Conservation (phyloP, 53 echinoderm and acorn worm genomes). For the Paracentrotus lividus region DNA sequence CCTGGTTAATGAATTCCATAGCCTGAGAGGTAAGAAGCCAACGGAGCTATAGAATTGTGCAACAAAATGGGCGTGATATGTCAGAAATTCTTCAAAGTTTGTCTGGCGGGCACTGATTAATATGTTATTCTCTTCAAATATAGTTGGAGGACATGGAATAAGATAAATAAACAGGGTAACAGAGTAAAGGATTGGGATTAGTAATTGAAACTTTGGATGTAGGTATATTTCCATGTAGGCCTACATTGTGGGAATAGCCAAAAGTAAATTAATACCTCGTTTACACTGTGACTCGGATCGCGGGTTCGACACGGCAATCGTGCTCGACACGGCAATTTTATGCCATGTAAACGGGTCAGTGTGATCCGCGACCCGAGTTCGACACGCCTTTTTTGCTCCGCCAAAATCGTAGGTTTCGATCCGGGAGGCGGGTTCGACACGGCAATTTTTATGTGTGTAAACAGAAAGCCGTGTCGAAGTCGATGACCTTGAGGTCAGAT, state of each 20-base stretch:
- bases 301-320: too few species aligned
- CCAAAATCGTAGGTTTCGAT: too few species aligned
- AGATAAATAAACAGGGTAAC: slow-evolving; percentile 64
- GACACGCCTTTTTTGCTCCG: too few species aligned
- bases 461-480: too few species aligned
- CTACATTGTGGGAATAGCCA: not conserved
- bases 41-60: slow-evolving; percentile 37
- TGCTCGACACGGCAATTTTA: too few species aligned
- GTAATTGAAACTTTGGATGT: not conserved
- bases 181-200: slow-evolving; percentile 50
- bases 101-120: slow-evolving; percentile 14
- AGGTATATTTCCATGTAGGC: not conserved
- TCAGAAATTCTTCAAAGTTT: slow-evolving; percentile 34
- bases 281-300: too few species aligned
- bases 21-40: not conserved
- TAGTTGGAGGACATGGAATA: slow-evolving; percentile 54
- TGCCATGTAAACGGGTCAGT: too few species aligned
- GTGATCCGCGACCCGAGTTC: too few species aligned
- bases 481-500: too few species aligned
- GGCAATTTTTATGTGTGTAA: too few species aligned
- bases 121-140: slow-evolving; percentile 50
- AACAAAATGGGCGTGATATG: slow-evolving; percentile 31
- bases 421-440: too few species aligned
- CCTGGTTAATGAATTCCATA: slow-evolving; percentile 23
- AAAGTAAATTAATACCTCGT: not conserved